phyloP scores from a whole-genome alignment of 2,113 vertebrate genomes.

The Apus apus region DNA sequence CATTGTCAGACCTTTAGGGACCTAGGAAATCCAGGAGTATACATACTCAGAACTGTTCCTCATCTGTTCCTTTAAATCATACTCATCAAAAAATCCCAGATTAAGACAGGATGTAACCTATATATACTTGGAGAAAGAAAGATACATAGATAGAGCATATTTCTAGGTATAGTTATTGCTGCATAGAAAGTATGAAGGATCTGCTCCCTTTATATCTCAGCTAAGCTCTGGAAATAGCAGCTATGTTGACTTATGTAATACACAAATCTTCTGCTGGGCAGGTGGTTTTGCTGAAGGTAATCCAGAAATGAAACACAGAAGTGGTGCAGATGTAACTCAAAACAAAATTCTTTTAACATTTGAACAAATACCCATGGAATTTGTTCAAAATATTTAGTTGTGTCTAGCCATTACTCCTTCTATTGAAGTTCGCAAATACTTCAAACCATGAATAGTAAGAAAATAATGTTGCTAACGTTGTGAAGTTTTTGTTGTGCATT shows the following conservation, averaged over 20 bases:
- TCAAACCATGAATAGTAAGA: neutral
- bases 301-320: constrained; percentile 21
- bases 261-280: neutral
- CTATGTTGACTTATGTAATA: neutral
- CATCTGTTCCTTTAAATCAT: neutral
- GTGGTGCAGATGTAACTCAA: neutral
- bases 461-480: neutral
- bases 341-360: neutral
- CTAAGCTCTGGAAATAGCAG: constrained; percentile 38
- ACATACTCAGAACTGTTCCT: neutral
- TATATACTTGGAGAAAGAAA: neutral
- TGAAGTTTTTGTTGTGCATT: neutral
- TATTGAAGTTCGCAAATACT: neutral
- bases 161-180: neutral
- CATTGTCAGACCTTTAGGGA: neutral
- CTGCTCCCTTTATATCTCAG: neutral
- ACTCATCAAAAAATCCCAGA: neutral
- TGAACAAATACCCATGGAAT: neutral
- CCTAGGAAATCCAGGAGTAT: neutral
- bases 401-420: neutral
- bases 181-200: neutral
- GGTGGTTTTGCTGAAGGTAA: constrained; percentile 22
- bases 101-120: neutral
- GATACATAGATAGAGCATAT: neutral
- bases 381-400: neutral